These are phyloP conservation scores for Ursus arctos DNA, from an alignment of 2,113 vertebrate species.

Conservation along the genomic window DNA sequence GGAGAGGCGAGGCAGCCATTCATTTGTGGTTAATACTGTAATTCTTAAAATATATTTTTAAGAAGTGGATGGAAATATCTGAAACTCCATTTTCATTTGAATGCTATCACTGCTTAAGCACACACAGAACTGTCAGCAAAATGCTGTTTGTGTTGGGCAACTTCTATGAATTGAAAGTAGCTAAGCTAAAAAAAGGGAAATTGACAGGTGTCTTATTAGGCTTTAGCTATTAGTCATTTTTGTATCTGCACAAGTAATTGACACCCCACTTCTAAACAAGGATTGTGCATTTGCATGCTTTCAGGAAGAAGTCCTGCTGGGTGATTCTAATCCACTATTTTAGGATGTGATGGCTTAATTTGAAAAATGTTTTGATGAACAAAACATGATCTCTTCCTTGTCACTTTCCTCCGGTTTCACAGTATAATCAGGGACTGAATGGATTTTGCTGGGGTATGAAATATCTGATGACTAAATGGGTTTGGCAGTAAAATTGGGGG, in stretches of 20 bases:
- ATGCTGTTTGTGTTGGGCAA: conserved; percentile 78
- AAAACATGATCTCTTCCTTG: conserved; percentile 74
- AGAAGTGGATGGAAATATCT: conserved; percentile 78
- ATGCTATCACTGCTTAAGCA: conserved; percentile 81
- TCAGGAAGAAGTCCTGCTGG: conserved; percentile 70
- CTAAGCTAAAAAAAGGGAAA: conserved; percentile 84
- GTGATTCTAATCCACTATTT: conserved; percentile 76
- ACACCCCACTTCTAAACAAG: conserved; percentile 75
- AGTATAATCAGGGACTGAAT: conserved; percentile 74
- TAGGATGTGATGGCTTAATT: conserved; percentile 78
- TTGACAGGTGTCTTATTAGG: conserved; percentile 87
- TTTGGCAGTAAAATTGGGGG: conserved; percentile 54
- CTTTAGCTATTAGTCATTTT: conserved; percentile 80
- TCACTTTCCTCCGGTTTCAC: conserved; percentile 73
- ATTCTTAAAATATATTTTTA: conserved; percentile 85
- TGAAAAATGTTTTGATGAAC: conserved; percentile 80
- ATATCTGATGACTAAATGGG: conserved; percentile 69
- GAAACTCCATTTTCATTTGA: conserved; percentile 82
- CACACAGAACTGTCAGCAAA: conserved; percentile 76
- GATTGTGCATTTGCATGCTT: conserved; percentile 74
- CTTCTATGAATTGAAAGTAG: conserved; percentile 81
- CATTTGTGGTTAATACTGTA: conserved; percentile 81
- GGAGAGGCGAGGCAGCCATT: conserved; percentile 67
- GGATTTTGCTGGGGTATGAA: conserved; percentile 67
- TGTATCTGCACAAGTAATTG: conserved; percentile 72